These are phyloP conservation scores for Myoxocephalus aenaeus DNA, from an alignment of 2,797 vertebrate species.

Conservation along the genomic window DNA sequence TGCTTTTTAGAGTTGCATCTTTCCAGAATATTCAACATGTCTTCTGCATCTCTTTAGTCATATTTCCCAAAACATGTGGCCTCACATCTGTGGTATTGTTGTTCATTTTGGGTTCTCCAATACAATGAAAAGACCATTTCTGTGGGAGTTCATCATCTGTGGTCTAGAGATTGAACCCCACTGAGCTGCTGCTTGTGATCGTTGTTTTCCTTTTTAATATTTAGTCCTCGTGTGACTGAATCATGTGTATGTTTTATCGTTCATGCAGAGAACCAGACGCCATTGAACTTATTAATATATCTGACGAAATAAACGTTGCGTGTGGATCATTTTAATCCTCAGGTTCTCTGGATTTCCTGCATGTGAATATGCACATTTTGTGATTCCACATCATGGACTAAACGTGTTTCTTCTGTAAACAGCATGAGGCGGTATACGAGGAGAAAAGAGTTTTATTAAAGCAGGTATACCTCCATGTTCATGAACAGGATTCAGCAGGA, in stretches of 20 bases:
- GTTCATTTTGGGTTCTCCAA: not conserved
- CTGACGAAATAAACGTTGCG: not conserved
- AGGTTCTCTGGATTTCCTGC: conserved; percentile 6
- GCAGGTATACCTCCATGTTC: not conserved
- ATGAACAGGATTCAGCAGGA: conserved; percentile 8
- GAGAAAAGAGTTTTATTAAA: not conserved
- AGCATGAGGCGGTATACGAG: not conserved
- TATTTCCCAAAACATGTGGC: not conserved
- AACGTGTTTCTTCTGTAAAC: not conserved
- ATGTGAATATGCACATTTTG: not conserved
- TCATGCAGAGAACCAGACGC: not conserved
- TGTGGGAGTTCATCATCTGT: not conserved
- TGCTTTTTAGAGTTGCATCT: not conserved
- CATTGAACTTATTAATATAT: not conserved
- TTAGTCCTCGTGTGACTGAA: not conserved
- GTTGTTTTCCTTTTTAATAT: not conserved
- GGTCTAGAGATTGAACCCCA: not conserved
- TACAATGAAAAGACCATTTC: not conserved
- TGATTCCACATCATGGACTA: not conserved
- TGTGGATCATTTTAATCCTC: not conserved
- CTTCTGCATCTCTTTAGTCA: not conserved
- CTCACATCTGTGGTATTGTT: not conserved
- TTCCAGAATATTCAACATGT: not conserved
- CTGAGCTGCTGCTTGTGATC: not conserved
- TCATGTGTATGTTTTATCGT: not conserved